Conservation (phyloP, 2,888 invertebrate species). For the Phoenoteleia sp. region DNA sequence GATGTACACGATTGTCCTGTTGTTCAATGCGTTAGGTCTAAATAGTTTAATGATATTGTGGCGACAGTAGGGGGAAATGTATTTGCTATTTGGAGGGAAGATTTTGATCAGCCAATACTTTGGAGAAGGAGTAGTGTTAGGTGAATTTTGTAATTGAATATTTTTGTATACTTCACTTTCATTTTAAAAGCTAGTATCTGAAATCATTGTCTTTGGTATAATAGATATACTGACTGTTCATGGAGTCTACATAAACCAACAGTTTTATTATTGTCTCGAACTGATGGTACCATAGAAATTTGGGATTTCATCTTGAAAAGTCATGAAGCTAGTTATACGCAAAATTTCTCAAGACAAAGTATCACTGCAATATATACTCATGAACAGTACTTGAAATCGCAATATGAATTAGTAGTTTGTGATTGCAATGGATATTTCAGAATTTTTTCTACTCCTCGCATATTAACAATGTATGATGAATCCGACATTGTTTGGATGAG, state of each 20-base stretch:
- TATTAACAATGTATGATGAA: constrained; percentile 87
- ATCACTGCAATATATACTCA: constrained; percentile 90
- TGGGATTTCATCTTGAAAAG: constrained; percentile 93
- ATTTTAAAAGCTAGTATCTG: no score
- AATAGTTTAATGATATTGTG: constrained; percentile 89
- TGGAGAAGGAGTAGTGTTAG: constrained; percentile 89
- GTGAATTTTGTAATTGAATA: no score
- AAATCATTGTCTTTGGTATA: no score
- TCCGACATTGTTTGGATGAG: constrained; percentile 85
- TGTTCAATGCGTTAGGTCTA: constrained; percentile 88
- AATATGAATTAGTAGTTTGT: constrained; percentile 89
- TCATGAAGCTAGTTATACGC: constrained; percentile 90
- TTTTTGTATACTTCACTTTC: no score
- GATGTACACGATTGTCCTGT: constrained; percentile 92
- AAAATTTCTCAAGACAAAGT: constrained; percentile 87
- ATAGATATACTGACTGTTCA: constrained; percentile 89
- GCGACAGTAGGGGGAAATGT: constrained; percentile 92
- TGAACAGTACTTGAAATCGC: constrained; percentile 88
- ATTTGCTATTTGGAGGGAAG: constrained; percentile 92
- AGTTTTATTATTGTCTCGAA: constrained; percentile 90
- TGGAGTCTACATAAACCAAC: constrained; percentile 94
- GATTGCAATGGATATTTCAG: constrained; percentile 91
- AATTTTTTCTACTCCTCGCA: constrained; percentile 88
- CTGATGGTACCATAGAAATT: constrained; percentile 92
- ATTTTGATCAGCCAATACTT: constrained; percentile 89